Evolutionary conservation across 2,797 vertebrate genomes (phyloP), one percentile per base, ranked within the genome.

Genomic region (Leptodactylus fallax): DNA sequence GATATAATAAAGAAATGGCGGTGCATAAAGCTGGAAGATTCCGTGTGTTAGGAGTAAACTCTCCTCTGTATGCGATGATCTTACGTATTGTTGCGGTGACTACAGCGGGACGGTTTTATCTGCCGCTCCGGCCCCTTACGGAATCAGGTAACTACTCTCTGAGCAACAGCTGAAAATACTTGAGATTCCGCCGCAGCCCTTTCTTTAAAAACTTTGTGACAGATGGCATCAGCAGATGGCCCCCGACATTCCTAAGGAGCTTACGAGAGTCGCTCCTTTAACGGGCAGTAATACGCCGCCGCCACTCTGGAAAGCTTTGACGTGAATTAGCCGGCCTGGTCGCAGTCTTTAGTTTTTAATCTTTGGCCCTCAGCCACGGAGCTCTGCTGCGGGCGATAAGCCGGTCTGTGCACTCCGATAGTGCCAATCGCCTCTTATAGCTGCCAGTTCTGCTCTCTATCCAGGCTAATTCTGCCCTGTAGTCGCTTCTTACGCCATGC

Each of bases 181-280:
- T 91, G 85, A 86, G 87, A 93, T 94, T 94, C 91, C 87, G 81
- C 0, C n/a, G 88, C 89, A 91, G 89, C 88, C 81, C 84, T 89
- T 86, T 91, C 90, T 92, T 91, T 90, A 87, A 90, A 90, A 91
- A 90, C 92, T 87, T 17, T 92, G 90, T 92, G 95, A 94, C 96
- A 97, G 95, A 96, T 97, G 96, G 96, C 92, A 91, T 89, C 94
- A 93, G 92, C 96, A 97, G 95, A 97, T 97, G 97, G 95, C 93
- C 92, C 83, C 90, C 90, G 45, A 92, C 92, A 94, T 95, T 96
- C 94, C 96, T 97, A 93, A 95, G 91, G 91, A 96, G 95, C 96
- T 97, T 97, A 96, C 91, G 93, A 90, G 92, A 92, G 95, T 85
- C 91, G 77, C 91, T 95, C 92, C 94, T 94, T 95, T 96, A 93